Conservation (phyloP, 2,113 vertebrate genomes). For the Campylorhamphus procurvoides region DNA sequence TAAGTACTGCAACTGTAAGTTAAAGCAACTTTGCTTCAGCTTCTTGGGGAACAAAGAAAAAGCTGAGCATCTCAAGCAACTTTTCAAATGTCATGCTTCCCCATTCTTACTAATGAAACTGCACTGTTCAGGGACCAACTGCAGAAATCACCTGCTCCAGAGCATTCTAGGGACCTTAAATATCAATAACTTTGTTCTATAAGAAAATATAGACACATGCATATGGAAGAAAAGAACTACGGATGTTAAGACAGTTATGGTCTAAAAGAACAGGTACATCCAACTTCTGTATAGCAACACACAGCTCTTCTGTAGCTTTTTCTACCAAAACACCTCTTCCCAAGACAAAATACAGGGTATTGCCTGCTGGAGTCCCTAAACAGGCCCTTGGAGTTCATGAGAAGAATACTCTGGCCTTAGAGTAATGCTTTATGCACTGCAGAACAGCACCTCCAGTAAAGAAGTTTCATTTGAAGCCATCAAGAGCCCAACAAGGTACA, state of each 20-base stretch:
- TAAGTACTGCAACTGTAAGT: not conserved
- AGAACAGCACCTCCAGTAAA: not conserved
- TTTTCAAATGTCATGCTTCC: not conserved
- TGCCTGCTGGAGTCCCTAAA: not conserved
- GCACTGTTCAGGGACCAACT: not conserved
- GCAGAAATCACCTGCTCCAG: not conserved
- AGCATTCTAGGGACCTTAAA: not conserved
- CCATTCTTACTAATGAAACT: not conserved
- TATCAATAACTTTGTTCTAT: not conserved
- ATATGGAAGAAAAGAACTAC: not conserved
- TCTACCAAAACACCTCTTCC: not conserved
- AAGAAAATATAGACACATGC: not conserved
- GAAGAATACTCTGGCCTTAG: not conserved
- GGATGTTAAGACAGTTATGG: not conserved
- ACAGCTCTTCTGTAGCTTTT: not conserved
- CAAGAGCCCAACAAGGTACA: not conserved
- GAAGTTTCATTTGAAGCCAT: not conserved
- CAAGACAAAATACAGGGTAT: not conserved
- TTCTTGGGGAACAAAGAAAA: not conserved
- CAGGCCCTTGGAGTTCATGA: not conserved
- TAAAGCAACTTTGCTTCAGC: not conserved
- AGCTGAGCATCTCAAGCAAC: not conserved
- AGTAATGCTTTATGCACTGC: not conserved
- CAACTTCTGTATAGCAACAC: not conserved
- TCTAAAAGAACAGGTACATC: not conserved